Evolutionary conservation across 2,113 vertebrate species (phyloP), one percentile per base, ranked within the genome.

Genomic region (Phyllostomus hastatus): DNA sequence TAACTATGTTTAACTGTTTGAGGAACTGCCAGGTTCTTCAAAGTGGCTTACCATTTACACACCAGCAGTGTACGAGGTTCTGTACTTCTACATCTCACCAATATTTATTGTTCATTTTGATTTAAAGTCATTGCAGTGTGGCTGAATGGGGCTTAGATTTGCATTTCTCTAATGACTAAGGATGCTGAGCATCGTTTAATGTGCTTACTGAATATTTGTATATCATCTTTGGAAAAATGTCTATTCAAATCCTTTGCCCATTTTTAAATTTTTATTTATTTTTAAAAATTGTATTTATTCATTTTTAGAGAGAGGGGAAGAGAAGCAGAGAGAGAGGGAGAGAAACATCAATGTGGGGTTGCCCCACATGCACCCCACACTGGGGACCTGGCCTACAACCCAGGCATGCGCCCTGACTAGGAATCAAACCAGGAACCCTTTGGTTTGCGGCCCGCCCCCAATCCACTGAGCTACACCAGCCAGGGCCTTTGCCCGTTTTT

Each of bases 141-240:
- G 61, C 22, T 61, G 38, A 87, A 69, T 41, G 15, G 70, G 50
- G 31, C 87, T 92, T 86, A 95, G 50, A 83, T 78, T 35, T 91
- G 10, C 57, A 96, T 26, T 92, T 95, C 38, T 35, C 38, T 64
- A 84, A 43, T 52, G 57, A 91, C 17, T 91, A 92, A 64, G 7
- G 73, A 78, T 70, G 26, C 17, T 48, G 43, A 84, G 19, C 19
- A 83, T 75, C 24, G 93, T 90, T 91, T 79, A 54, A 86, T n/a
- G 2, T 91, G 78, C 33, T 88, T 81, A 81, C 5, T 64, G 31
- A 24, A 17, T 41, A 87, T 57, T 7, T 83, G 12, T 64, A 11
- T 94, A 76, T 82, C 17, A 85, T 93, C 28, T 95, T 80, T 66
- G 12, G 6, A 80, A 92, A 94, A 87, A 85, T 14, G 16, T 26